Conservation (phyloP, 2,888 invertebrate genomes). For the Yponomeuta plumbellus region DNA sequence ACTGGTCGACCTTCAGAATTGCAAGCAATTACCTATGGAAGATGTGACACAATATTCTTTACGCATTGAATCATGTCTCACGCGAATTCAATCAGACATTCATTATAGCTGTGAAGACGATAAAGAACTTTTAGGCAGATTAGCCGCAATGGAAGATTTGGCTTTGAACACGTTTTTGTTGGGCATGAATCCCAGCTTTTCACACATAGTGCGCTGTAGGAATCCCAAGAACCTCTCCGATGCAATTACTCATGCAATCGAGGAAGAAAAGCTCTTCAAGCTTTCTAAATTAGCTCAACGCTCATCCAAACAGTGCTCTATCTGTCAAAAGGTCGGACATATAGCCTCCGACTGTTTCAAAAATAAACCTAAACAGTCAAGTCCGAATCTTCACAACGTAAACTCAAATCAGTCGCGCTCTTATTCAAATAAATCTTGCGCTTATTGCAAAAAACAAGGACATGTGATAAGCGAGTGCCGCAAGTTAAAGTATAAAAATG, state of each 20-base stretch:
- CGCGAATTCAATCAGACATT: neutral
- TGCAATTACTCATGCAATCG: neutral
- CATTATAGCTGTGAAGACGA: neutral
- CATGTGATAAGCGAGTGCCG: too few relatives aligned
- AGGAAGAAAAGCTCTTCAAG: neutral
- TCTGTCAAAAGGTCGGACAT: neutral
- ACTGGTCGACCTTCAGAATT: neutral
- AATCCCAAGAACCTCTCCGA: neutral
- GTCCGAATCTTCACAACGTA: neutral
- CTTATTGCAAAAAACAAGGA: neutral
- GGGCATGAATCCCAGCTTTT: too few relatives aligned
- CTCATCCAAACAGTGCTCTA: constrained; percentile 4
- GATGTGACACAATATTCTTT: constrained; percentile 1
- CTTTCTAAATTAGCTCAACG: neutral
- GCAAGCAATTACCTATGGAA: neutral
- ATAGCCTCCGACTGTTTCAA: neutral
- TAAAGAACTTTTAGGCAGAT: neutral
- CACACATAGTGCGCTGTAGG: neutral
- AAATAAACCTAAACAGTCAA: neutral
- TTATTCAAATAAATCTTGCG: neutral
- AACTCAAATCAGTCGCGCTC: neutral
- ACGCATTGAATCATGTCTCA: neutral
- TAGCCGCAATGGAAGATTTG: constrained; percentile 4
- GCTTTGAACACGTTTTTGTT: neutral
- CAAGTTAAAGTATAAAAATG: neutral